Evolutionary conservation across 2,797 vertebrate genomes (phyloP), one percentile per base, ranked within the genome.

Genomic region (Propithecus perrieri): DNA sequence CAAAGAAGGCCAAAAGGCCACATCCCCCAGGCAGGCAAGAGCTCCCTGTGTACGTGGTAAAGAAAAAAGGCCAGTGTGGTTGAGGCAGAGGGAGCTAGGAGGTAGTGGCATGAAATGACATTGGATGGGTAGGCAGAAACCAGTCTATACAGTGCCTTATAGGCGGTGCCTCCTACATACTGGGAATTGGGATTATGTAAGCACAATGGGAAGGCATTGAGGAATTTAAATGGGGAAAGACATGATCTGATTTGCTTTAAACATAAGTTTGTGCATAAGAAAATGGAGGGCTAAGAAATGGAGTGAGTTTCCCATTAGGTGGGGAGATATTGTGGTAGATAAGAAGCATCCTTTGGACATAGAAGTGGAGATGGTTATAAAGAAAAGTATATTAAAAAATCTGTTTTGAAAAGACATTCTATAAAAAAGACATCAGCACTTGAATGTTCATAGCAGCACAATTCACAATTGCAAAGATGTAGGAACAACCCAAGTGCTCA

Each of bases 61-160:
- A 80, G 38, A 24, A 26, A 55, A 50, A 30, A 1, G 78, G 28
- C 14, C 30, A 33, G 22, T 24, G 38, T 38, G 28, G 38, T 30
- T 33, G 17, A n/a, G 46, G 7, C n/a, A 4, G 9, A 69, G 33
- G 1, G 26, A 71, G 0, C 24, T 2, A n/a, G n/a, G 3, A 48
- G 24, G 12, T 4, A 4, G 41, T 38, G 53, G 35, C 55, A 38
- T 24, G 17, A 69, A 65, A 43, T 9, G 33, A 72, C 20, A 7
- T 4, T 55, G 48, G 6, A 38, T 48, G 48, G 53, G 14, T 5
- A 28, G 7, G 3, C 0, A 24, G 59, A 50, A 14, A 2, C n/a
- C 71, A 41, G 26, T 8, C 12, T 2, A n/a, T 14, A 30, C 4
- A 14, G 6, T 5, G 6, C 5, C 14, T 2, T 7, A 0, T 10